A percentile compares a stretch with the other conserved stretches of the same genome.
phyloP scores from a whole-genome alignment of 2,113 vertebrate species.

The Aramus guarauna region DNA sequence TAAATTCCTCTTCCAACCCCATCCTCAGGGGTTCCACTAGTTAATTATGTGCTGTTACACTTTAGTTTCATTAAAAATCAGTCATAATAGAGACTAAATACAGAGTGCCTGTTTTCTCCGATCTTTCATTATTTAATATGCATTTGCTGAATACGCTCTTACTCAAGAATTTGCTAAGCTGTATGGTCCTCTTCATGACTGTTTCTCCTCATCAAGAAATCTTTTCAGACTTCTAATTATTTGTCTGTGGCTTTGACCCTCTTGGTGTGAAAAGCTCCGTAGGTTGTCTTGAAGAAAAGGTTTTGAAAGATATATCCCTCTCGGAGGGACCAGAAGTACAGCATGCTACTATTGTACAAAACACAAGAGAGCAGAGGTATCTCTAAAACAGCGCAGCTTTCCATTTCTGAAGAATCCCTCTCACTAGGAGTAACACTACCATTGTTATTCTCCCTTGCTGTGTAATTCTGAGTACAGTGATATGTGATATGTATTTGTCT shows the following conservation, averaged over 20 bases:
- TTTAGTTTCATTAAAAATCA: background rate
- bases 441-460: background rate
- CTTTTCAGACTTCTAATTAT: background rate
- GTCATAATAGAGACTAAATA: background rate
- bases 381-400: background rate
- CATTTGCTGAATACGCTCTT: background rate
- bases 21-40: background rate
- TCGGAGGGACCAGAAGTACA: background rate
- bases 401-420: background rate
- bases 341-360: background rate
- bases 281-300: background rate
- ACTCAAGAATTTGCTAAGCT: background rate
- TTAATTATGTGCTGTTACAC: background rate
- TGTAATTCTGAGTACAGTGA: conserved; percentile 9
- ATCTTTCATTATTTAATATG: background rate
- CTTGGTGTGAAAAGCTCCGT: background rate
- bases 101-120: background rate
- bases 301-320: background rate
- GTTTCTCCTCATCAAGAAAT: background rate
- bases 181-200: background rate
- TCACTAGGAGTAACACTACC: background rate
- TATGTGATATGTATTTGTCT: background rate
- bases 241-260: background rate
- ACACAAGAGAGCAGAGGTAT: background rate
- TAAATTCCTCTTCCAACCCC: background rate